Base-by-base conservation (phyloP, 2,797 vertebrate genomes). In the Malurus splendens region DNA sequence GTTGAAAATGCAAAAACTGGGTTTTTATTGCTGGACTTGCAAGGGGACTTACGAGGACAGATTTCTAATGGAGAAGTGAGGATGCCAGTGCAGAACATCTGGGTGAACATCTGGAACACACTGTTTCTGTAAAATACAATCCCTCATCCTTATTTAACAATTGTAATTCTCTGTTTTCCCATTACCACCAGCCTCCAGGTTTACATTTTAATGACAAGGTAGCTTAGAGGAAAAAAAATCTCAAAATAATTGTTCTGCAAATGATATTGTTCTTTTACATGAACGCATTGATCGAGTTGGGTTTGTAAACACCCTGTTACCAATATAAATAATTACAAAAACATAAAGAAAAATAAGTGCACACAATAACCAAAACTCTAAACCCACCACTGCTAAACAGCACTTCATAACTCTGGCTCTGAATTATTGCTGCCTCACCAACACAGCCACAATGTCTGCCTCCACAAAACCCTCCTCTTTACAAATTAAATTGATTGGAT, bases 251-350 rank as follows among this genome's bases (percentile, higher is more conserved):
- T 80, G 62, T 54, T 82, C 36, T 76, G 82, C 78, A 80, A 90
- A 75, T n/a, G 56, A 16, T 75, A 54, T 65, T 59, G 42, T 67
- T 93, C 66, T 83, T 94, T 86, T 88, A 64, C 15, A 84, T 1
- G n/a, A 86, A 33, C 60, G 79, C 66, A 89, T 65, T 24, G 39
- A 89, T 11, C 18, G 76, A 61, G 45, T 24, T 82, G 14, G 73
- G n/a, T 82, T 92, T 73, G 56, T 67, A 75, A 89, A 74, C 18
- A 74, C 57, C 30, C 84, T 83, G 61, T 56, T 89, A 77, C 68
- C 79, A 70, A 86, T 83, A 74, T 22, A 94, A 92, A 92, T 93
- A 77, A 84, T 92, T 90, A 79, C 61, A 70, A 77, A 90, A 72
- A 50, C 52, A 78, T 89, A 60, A 59, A 87, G 77, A n/a, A 89